phyloP scores from a whole-genome alignment of 2,797 vertebrate species.

The Mormyrus proboscirostris region DNA sequence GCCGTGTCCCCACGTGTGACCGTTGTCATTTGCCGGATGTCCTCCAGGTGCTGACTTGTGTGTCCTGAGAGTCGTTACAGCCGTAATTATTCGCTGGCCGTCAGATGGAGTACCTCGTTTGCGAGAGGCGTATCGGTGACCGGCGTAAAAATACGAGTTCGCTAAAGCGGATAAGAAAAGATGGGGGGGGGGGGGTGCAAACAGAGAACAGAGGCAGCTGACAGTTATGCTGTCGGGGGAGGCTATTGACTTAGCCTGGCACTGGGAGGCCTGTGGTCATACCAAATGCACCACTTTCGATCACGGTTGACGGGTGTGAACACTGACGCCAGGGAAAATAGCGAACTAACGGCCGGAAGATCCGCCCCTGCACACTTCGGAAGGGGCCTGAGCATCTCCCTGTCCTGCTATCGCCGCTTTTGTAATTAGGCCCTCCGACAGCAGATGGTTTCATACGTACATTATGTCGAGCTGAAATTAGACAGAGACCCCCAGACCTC shows the following conservation, averaged over 20 bases:
- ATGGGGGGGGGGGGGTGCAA: background rate
- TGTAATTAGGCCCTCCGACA: slow-evolving; percentile 34
- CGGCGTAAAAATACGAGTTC: background rate
- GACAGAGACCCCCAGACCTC: slow-evolving; percentile 40
- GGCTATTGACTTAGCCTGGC: background rate
- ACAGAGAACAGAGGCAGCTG: background rate
- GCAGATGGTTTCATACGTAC: slow-evolving; percentile 9
- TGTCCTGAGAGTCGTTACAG: background rate
- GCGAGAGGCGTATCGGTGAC: background rate
- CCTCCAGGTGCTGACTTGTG: background rate
- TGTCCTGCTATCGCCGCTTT: slow-evolving; percentile 40
- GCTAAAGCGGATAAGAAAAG: background rate
- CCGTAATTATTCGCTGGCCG: background rate
- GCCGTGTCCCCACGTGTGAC: background rate
- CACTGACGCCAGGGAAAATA: background rate
- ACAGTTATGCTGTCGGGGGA: slow-evolving; percentile 2
- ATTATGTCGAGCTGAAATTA: slow-evolving; percentile 26
- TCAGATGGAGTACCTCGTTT: background rate
- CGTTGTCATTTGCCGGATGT: background rate
- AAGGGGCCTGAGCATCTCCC: slow-evolving; percentile 28
- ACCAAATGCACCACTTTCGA: background rate
- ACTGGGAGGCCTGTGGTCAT: background rate
- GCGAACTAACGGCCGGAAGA: no score
- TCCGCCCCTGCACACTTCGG: slow-evolving; percentile 22
- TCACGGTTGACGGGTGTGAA: background rate